phyloP scores from a whole-genome alignment of 1,140 invertebrate species.

The Fopius arisanus region DNA sequence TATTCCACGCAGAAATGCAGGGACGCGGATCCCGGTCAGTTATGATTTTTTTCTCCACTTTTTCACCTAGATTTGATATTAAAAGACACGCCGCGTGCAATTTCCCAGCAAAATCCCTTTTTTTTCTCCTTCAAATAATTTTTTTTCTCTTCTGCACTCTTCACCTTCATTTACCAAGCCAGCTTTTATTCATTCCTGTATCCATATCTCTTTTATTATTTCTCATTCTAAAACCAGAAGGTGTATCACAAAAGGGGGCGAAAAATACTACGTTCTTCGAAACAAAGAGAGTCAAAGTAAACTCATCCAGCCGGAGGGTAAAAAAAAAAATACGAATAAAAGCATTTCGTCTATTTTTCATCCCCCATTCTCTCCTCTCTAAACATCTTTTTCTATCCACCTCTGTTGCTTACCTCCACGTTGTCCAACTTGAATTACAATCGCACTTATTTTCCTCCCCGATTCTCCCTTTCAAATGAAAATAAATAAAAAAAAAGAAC shows the following conservation, averaged over 20 bases:
- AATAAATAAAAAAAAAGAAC: not conserved
- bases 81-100: not conserved
- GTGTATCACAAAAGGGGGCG: no score
- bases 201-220: not conserved
- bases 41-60: constrained; percentile 13
- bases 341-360: not conserved
- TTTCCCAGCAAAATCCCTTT: not conserved
- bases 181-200: not conserved
- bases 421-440: constrained; percentile 16
- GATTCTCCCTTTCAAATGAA: not conserved
- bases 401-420: constrained; percentile 27
- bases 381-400: not conserved
- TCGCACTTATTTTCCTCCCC: constrained; percentile 8
- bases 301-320: constrained; percentile 9
- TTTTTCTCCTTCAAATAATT: no score
- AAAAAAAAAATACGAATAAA: constrained; percentile 19
- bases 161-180: not conserved
- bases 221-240: not conserved
- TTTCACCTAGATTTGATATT: not conserved
- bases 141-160: not conserved
- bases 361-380: not conserved
- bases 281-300: constrained; percentile 13
- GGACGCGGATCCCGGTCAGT: constrained; percentile 18
- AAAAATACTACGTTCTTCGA: not conserved
- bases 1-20: constrained; percentile 9